phyloP scores from a whole-genome alignment of 2,797 vertebrate species.

The Peromyscus aztecus region DNA sequence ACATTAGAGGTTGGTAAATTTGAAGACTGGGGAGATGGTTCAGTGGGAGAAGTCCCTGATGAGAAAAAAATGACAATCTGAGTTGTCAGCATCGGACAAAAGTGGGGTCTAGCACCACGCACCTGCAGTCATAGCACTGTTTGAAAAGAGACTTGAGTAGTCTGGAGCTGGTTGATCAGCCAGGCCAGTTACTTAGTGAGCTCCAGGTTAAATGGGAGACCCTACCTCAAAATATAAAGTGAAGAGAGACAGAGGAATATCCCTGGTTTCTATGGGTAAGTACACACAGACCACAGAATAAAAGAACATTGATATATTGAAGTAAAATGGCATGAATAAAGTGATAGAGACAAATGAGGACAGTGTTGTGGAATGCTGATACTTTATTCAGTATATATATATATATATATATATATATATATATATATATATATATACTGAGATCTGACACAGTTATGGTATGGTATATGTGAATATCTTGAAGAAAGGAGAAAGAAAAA shows the following conservation, averaged over 20 bases:
- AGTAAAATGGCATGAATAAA: not conserved
- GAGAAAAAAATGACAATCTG: not conserved
- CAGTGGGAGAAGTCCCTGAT: too few relatives aligned
- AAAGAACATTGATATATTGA: not conserved
- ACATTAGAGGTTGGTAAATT: not conserved
- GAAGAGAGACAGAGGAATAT: not conserved
- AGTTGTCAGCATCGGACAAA: not conserved
- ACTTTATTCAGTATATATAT: not conserved
- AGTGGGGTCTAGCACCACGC: not conserved
- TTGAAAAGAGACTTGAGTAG: too few relatives aligned
- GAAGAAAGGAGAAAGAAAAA: not conserved
- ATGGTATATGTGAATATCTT: not conserved
- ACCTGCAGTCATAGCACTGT: too few relatives aligned
- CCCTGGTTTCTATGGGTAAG: not conserved
- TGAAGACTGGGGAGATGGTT: not conserved
- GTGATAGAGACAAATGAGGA: not conserved
- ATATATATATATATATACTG: not conserved
- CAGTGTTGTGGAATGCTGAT: not conserved
- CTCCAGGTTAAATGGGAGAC: not conserved
- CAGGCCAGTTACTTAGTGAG: not conserved
- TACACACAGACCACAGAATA: too few relatives aligned
- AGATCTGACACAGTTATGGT: not conserved
- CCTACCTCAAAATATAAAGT: not conserved
- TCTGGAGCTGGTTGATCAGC: not conserved
- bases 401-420: too few relatives aligned